Evolutionary conservation across 1,140 invertebrate genomes (phyloP), one percentile per base, ranked within the genome.

Genomic region (Bombus superbus): DNA sequence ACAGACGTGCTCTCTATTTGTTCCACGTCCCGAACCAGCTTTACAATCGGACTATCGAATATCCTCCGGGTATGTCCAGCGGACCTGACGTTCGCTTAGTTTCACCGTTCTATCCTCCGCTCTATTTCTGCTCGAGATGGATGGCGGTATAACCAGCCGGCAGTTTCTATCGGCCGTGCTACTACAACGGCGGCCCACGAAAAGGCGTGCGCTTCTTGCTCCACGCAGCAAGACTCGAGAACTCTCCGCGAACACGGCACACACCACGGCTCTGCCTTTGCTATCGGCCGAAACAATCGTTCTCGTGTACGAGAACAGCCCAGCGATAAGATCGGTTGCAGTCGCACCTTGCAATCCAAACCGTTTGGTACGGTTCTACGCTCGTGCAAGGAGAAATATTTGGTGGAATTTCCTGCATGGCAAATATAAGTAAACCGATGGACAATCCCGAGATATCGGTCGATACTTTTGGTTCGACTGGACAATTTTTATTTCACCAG

Each of bases 41-140:
- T 64, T 57, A n/a, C 68, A 53, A 90, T 89, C 88, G 83, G 85
- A 84, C 77, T 87, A 84, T 90, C 85, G 89, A 89, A 87, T 87
- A 89, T 90, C 88, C 89, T 81, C 79, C 77, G 85, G 88, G 73
- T 83, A 86, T 32, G 74, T 89, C 77, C 62, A 57, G 86, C 81
- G 76, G 77, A 84, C 44, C 81, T 81, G 85, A 90, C 85, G 86
- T 87, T 84, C 85, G 89, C 81, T 89, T 80, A 81, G 87, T 80
- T 79, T 88, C 87, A 22, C 32, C 62, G 5, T 44, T 32, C 22
- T 74, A 35, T 69, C 64, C 47, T 72, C 8, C 6, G 53, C 53
- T 32, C 83, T 79, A 76, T 80, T 76, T 86, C 88, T 62, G 44
- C 59, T 8, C 66, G 78, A 89, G 88, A 89, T 75, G 72, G 73